Percentiles rank a stretch among this genome's conserved stretches.
phyloP scores from a whole-genome alignment of 2,113 vertebrate genomes.

The Phaetusa simplex region DNA sequence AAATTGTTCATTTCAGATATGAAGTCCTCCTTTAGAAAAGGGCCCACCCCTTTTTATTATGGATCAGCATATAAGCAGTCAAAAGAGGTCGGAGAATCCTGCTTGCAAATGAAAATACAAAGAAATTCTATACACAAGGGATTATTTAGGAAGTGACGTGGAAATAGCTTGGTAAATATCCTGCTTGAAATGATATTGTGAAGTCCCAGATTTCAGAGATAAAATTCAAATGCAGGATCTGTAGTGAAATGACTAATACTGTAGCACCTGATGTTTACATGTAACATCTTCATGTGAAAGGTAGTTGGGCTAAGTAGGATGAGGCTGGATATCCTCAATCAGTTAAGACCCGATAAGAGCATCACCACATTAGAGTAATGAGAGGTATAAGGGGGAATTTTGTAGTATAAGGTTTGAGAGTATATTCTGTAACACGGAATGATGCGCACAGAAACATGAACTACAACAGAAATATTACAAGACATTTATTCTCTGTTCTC shows the following conservation, averaged over 20 bases:
- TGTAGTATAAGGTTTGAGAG: background rate
- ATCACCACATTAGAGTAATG: background rate
- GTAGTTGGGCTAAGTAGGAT: background rate
- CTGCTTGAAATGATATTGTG: background rate
- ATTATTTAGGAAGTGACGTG: background rate
- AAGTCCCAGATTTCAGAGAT: background rate
- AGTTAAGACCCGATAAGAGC: background rate
- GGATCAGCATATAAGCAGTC: background rate
- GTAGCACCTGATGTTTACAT: background rate
- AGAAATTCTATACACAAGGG: background rate
- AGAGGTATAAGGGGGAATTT: background rate
- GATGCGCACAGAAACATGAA: background rate
- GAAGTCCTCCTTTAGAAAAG: background rate
- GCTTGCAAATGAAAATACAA: background rate
- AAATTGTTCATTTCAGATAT: background rate
- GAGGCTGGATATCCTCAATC: background rate
- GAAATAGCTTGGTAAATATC: background rate
- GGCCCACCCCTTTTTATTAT: rapidly evolving
- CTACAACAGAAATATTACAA: background rate
- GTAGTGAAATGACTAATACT: background rate
- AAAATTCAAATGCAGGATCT: background rate
- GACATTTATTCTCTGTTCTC: background rate
- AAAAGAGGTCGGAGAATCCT: background rate
- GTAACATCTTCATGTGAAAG: background rate
- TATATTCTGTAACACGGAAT: background rate